Percentiles rank a stretch among this genome's conserved stretches.
phyloP scores from a whole-genome alignment of 2,888 invertebrate species.

The Oscheius sp. region DNA sequence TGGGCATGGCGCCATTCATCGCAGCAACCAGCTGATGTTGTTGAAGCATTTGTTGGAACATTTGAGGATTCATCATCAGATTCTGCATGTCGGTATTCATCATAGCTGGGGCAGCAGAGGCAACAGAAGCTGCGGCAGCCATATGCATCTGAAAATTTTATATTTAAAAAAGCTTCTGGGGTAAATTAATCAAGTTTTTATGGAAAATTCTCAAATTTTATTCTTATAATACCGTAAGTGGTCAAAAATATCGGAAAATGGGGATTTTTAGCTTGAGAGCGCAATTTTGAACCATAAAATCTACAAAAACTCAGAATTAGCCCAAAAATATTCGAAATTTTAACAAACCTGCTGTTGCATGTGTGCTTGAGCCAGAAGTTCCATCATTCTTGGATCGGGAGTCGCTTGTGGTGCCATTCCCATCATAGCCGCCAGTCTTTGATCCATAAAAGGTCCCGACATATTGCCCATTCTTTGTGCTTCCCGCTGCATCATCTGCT shows the following conservation, averaged over 20 bases:
- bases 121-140: constrained; percentile 22
- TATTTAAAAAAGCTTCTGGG: too few relatives aligned
- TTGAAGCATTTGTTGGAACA: constrained; percentile 38
- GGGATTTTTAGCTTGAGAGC: neutral
- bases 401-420: neutral
- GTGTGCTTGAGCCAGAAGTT: constrained; percentile 28
- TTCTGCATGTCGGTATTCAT: constrained; percentile 33
- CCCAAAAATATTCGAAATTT: too few relatives aligned
- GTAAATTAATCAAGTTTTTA: too few relatives aligned
- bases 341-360: constrained; percentile 17
- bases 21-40: constrained; percentile 18
- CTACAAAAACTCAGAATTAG: neutral
- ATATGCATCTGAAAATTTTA: constrained; percentile 15
- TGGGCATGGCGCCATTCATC: neutral
- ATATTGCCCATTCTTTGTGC: constrained; percentile 5
- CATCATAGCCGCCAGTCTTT: constrained; percentile 10
- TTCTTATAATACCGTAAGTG: too few relatives aligned
- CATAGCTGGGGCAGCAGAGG: neutral
- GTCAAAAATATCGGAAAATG: too few relatives aligned
- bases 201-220: too few relatives aligned
- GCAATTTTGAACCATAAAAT: too few relatives aligned
- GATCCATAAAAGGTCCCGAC: constrained; percentile 14
- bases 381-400: constrained; percentile 23
- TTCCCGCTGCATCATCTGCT: constrained; percentile 20
- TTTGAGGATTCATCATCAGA: constrained; percentile 32